A percentile compares a stretch with the other conserved stretches of the same genome.
Evolutionary conservation across 2,797 vertebrate genomes (phyloP).

Genomic region (Clarias platycephalus): DNA sequence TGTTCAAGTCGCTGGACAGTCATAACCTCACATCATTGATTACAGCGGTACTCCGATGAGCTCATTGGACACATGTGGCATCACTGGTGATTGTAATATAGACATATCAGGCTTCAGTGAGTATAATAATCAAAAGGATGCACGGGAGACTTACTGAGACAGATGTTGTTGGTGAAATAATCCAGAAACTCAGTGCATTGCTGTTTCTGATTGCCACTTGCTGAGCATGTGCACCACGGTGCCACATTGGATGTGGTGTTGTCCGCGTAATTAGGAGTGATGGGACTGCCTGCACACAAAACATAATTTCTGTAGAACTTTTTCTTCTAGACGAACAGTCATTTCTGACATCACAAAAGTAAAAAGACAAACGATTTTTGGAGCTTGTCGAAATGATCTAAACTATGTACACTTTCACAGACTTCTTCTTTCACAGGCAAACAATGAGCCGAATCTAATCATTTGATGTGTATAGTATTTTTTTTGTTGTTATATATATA

Average conservation of each 20-base stretch:
- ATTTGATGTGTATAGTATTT: not conserved
- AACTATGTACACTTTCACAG: not conserved
- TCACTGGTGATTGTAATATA: slow-evolving; percentile 9
- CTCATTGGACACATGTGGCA: not conserved
- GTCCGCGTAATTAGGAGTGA: slow-evolving; percentile 95
- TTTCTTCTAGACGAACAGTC: not conserved
- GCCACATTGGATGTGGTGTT: slow-evolving; percentile 89
- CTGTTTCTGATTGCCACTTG: slow-evolving; percentile 82
- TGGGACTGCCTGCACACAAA: slow-evolving; percentile 82
- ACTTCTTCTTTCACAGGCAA: not conserved
- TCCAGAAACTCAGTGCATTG: slow-evolving; percentile 85
- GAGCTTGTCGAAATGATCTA: not conserved
- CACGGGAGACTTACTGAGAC: slow-evolving; percentile 83
- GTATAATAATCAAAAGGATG: slow-evolving; percentile 18
- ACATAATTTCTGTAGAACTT: not conserved
- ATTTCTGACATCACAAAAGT: not conserved
- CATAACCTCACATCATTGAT: not conserved
- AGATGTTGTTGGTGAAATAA: slow-evolving; percentile 86
- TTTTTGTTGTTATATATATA: too few relatives aligned
- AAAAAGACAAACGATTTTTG: not conserved
- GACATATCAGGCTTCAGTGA: slow-evolving; percentile 21
- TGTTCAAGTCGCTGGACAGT: not conserved
- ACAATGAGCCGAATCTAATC: not conserved
- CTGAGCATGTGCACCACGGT: slow-evolving; percentile 91
- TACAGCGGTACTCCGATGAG: not conserved